Evolutionary conservation across 2,888 invertebrate species (phyloP), one percentile per base, ranked within the genome.

Genomic region (Ganaspis brasiliensis): DNA sequence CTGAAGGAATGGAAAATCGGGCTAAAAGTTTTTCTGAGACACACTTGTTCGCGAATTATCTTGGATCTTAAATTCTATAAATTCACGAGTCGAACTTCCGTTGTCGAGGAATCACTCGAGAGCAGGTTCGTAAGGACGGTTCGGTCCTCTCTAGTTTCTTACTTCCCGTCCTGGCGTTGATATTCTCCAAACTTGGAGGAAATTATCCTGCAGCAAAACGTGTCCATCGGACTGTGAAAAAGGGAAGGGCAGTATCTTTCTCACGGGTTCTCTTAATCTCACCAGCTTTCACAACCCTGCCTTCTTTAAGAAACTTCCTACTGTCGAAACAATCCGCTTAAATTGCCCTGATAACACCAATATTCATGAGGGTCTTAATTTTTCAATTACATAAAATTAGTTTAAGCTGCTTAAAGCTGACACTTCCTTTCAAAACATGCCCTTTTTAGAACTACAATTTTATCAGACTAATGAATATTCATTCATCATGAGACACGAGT

Each of bases 141-240:
- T 45, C 24, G n/a, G 45, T 24, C 24, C 45, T 67, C 35, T 37
- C 19, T 67, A 40, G 40, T 24, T 45, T 67, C 67, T 67, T 67
- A 67, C 45, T 67, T 67, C 21, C 24, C 45, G n/a, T 45, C 14
- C 45, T 67, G 45, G 24, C 24, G n/a, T 40, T 67, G 45, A 67
- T 67, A 67, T 87, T 85, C 79, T 75, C 79, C 78, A 81, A 84
- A 87, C 83, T 87, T 79, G 63, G 82, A 79, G 84, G 84, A 85
- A 86, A 87, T 87, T 83, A 85, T 83, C 83, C 82, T 75, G 79
- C 73, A 78, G 77, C 77, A 78, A 80, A 79, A 83, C 82, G 82
- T 83, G 83, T 82, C 82, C 83, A 82, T 80, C 83, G 82, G 83
- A 82, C 82, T 81, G 82, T 82, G 79, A 84, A 77, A 70, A 71